Evolutionary conservation across 2,888 invertebrate genomes (phyloP).

Genomic region (Escarpia spicata): DNA sequence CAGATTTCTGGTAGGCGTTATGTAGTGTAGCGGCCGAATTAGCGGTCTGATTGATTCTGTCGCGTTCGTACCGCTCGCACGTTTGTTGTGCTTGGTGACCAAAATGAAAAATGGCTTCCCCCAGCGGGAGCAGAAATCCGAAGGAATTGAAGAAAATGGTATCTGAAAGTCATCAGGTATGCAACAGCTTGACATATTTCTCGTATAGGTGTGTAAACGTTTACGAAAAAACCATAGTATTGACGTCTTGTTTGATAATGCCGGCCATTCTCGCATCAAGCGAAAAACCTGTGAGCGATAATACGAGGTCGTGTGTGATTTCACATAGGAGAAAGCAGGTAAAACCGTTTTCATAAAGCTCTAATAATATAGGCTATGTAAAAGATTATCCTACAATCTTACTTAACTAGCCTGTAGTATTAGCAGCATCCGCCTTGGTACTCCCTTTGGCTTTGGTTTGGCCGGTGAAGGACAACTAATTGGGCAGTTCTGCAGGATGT

Average conservation of each 20-base stretch:
- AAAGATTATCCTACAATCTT: too few species aligned
- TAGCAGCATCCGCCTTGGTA: too few species aligned
- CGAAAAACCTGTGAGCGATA: neutral
- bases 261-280: neutral
- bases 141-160: conserved; percentile 6
- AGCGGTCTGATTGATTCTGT: neutral
- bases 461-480: too few species aligned
- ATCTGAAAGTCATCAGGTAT: conserved; percentile 6
- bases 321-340: neutral
- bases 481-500: too few species aligned
- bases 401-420: too few species aligned
- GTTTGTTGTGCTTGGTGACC: conserved; percentile 16
- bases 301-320: neutral
- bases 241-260: neutral
- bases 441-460: too few species aligned
- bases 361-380: too few species aligned
- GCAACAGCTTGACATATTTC: neutral
- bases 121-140: neutral
- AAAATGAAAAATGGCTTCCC: neutral
- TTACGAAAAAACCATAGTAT: neutral
- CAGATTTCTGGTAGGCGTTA: neutral
- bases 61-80: neutral
- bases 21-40: neutral
- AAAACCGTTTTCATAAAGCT: too few species aligned
- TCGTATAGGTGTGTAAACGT: neutral